A percentile compares a stretch with the other conserved stretches of the same genome.
These are phyloP conservation scores for Poecile montanus DNA, from an alignment of 2,797 vertebrate genomes.

Conservation along the genomic window DNA sequence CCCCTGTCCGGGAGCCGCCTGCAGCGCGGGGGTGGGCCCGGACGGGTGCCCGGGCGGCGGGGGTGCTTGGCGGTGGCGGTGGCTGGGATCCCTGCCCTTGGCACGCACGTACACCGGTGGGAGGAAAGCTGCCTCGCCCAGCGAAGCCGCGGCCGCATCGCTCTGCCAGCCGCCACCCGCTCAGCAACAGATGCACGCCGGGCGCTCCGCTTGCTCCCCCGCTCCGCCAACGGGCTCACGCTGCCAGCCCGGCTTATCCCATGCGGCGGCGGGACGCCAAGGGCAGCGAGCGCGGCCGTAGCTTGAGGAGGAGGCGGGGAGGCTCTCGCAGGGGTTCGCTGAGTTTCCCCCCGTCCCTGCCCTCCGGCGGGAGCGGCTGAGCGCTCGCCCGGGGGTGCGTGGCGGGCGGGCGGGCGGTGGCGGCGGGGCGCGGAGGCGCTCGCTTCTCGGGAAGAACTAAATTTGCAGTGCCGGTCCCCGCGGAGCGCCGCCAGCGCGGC, in stretches of 20 bases:
- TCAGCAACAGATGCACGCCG: constrained; percentile 69
- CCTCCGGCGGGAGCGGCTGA: not conserved
- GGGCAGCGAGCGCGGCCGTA: not conserved
- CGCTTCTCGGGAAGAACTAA: constrained; percentile 42
- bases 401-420: not conserved
- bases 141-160: not conserved
- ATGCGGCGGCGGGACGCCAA: not conserved
- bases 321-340: not conserved
- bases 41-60: not conserved
- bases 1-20: not conserved
- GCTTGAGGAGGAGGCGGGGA: not conserved
- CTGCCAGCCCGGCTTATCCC: not conserved
- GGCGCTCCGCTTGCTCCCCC: not conserved
- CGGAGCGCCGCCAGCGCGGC: not conserved
- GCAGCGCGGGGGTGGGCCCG: not conserved
- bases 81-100: not conserved
- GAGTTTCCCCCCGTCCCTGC: not conserved
- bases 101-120: not conserved
- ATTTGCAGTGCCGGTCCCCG: constrained; percentile 2
- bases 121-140: not conserved
- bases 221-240: not conserved
- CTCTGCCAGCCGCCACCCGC: not conserved
- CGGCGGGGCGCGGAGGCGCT: not conserved
- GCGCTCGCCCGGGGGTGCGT: not conserved
- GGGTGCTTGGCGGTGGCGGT: not conserved